Base-by-base conservation (phyloP, 2,113 vertebrate species). In the Typhlomys cinereus region DNA sequence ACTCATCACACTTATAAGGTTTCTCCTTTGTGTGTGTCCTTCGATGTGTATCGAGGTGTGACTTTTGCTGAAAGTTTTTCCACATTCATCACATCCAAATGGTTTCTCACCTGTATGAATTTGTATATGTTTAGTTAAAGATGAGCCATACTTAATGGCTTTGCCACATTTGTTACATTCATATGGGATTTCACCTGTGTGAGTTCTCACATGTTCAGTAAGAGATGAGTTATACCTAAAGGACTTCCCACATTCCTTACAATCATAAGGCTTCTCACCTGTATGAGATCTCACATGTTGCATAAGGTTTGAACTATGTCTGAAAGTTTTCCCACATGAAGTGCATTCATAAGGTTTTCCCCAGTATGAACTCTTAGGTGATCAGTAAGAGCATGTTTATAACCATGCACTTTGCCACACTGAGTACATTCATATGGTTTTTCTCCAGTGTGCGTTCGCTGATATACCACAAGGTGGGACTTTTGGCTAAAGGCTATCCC, bases 1-100 rank as follows among this genome's bases (percentile, higher is more conserved):
- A 98, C 48, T 98, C 98, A 0, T 96, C 96, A 96, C 98, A 98
- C 92, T 91, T 96, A 94, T 98, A 98, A 12, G 97, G 97, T 73
- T 96, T 97, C 81, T 97, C 96, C 39, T 95, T 96, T 34, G 96
- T 97, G 66, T 97, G 97, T 90, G 90, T 96, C 78, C 96, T 94
- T 69, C 96, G 95, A 95, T 97, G 97, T 91, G 94, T 96, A 86
- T 36, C 59, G 15, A 97, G 91, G 39, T 95, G 94, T 62, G 97
- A 96, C 79, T 92, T 96, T 97, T 96, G 87, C 91, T 97, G 62
- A 97, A 97, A n/a, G 89, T 87, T 85, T 97, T 97, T 46, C 92
- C 95, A 95, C 97, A 97, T 48, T 96, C 95, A 54, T 74, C 83
- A 66, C 97, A 97, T 70, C 89, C 88, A 78, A 95, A 96, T 3